Percentiles rank a stretch among this genome's conserved stretches.
These are phyloP conservation scores for Lasiurus cinereus DNA, from an alignment of 2,113 vertebrate genomes.

Conservation along the genomic window DNA sequence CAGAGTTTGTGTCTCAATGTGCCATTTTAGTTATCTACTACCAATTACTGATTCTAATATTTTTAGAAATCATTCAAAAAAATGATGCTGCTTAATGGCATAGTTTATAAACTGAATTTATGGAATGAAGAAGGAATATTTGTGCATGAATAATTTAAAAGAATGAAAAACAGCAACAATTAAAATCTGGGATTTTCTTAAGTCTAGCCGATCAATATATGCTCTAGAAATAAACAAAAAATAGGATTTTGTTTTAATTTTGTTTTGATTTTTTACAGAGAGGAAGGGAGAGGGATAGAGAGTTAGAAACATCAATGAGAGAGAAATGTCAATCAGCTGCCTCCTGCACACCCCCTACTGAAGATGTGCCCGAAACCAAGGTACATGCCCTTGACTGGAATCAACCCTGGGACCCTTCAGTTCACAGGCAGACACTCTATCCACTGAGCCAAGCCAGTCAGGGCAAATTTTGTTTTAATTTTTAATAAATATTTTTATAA, in stretches of 20 bases:
- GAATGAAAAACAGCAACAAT: not conserved
- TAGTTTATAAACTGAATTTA: not conserved
- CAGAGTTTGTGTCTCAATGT: constrained; percentile 5
- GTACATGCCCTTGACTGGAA: too few species aligned
- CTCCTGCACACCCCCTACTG: too few species aligned
- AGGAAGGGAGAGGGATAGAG: too few species aligned
- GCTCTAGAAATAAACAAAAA: not conserved
- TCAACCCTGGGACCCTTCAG: too few species aligned
- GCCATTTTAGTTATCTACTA: not conserved
- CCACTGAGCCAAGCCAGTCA: too few species aligned
- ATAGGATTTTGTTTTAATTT: not conserved
- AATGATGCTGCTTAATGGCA: not conserved
- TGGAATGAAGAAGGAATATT: not conserved
- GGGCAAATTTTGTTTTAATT: not conserved
- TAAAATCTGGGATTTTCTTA: not conserved
- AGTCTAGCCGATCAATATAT: not conserved
- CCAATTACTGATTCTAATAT: not conserved
- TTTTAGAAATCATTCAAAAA: constrained; percentile 22
- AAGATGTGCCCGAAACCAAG: too few species aligned
- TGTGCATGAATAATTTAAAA: not conserved
- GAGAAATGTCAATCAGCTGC: too few species aligned
- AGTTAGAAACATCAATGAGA: too few species aligned
- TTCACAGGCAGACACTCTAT: too few species aligned
- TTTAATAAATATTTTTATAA: not conserved
- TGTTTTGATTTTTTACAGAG: too few species aligned